Conservation (phyloP, 2,888 invertebrate genomes). For the Drosophila stalkeri region DNA sequence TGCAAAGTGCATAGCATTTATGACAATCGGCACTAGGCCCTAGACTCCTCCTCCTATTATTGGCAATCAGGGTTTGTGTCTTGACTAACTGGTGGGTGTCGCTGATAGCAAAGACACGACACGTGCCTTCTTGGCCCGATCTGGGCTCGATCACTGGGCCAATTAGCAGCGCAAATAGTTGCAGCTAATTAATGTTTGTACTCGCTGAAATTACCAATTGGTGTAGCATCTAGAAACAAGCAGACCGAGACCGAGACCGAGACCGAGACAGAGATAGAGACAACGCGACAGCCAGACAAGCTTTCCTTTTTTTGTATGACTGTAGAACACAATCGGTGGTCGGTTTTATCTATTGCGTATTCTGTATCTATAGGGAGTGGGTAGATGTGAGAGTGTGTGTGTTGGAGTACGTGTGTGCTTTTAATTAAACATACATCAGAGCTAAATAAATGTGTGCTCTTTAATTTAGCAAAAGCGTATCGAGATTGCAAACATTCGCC, state of each 20-base stretch:
- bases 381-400: constrained; percentile 19
- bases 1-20: constrained; percentile 46
- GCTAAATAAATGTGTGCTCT: constrained; percentile 53
- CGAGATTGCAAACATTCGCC: constrained; percentile 61
- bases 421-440: constrained; percentile 73
- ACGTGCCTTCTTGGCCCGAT: constrained; percentile 15
- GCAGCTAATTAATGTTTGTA: constrained; percentile 66
- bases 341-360: constrained; percentile 47
- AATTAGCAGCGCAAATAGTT: constrained; percentile 54
- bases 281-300: constrained; percentile 2
- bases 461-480: constrained; percentile 55
- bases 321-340: constrained; percentile 6
- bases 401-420: constrained; percentile 48
- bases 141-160: constrained; percentile 17
- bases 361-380: constrained; percentile 25
- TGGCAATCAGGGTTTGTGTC: constrained; percentile 24
- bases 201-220: constrained; percentile 52
- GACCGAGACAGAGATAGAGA: neutral
- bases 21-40: neutral
- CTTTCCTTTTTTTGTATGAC: constrained; percentile 6
- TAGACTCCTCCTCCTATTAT: constrained; percentile 29
- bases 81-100: neutral
- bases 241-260: neutral
- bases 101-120: constrained; percentile 3
- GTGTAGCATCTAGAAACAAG: constrained; percentile 21